Base-by-base conservation (phyloP, 2,888 invertebrate genomes). In the Dicroscelio sp. region DNA sequence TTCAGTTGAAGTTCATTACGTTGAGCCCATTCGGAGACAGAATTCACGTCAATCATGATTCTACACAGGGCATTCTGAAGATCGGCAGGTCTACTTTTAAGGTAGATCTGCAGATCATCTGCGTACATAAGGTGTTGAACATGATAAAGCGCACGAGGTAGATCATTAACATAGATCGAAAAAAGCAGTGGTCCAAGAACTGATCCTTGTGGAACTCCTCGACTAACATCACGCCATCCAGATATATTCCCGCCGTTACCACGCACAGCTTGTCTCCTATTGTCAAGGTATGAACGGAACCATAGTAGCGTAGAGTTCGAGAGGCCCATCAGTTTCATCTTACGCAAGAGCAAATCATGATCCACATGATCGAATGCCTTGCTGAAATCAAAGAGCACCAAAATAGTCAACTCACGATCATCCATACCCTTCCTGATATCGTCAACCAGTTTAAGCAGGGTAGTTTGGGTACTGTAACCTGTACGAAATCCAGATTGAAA, bases 321-420 rank as follows among this genome's bases (percentile, higher is more conserved):
- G 27, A 71, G 10, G 6, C n/a, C 20, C 8, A 48, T 4, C 5
- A 12, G 2, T 27, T 23, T 38, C 17, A 71, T 5, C 48, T 71
- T 71, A 4, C 14, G 8, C 1, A 71, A 20, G 12, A 71, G 35
- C 0, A 71, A 3, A 2, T 20, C 20, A 17, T 71, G 71, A n/a
- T 71, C 48, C 12, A 71, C 71, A 20, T 27, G 12, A 30, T 71
- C 71, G 30, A 71, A 71, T 14, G 71, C 71, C 48, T 71, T 71
- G 25, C 71, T 71, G 38, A 69, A 69, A 31, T 69, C 71, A 48
- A 71, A 71, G 4, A 71, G 30, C 12, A 75, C 75, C 31, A 75
- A 10, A 5, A 75, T 55, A 1, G 75, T 75, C 1, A 75, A 5
- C 33, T 55, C 14, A 6, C 27, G 25, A 14, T 25, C n/a, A 55